These are phyloP conservation scores for Peromyscus eremicus DNA, from an alignment of 2,797 vertebrate species.

Conservation along the genomic window DNA sequence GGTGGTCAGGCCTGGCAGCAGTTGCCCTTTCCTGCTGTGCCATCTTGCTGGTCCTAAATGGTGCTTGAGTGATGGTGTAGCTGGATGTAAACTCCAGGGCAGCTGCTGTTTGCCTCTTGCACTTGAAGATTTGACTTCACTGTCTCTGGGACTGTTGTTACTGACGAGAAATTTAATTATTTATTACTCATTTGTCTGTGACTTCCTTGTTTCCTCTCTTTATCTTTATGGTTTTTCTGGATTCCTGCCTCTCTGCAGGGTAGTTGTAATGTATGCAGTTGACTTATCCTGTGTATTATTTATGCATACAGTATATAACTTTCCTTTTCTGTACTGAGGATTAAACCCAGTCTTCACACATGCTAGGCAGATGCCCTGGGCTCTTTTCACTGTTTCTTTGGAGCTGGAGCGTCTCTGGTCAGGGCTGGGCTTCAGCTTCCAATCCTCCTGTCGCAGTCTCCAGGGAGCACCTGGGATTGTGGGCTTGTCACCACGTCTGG, in stretches of 20 bases:
- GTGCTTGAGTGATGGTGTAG: background rate
- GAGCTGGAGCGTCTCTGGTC: background rate
- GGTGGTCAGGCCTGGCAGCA: background rate
- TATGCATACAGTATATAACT: background rate
- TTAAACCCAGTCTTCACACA: background rate
- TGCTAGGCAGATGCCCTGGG: background rate
- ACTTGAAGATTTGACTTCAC: background rate
- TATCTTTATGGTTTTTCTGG: constrained; percentile 15
- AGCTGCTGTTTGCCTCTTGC: background rate
- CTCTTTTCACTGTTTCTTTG: background rate
- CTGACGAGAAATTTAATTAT: background rate
- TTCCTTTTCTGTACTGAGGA: background rate
- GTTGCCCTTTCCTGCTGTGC: background rate
- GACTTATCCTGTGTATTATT: background rate
- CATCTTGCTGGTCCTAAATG: background rate
- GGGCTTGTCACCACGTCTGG: background rate
- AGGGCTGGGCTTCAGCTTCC: background rate
- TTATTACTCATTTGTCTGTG: constrained; percentile 11
- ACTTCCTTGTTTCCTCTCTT: background rate
- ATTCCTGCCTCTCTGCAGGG: background rate
- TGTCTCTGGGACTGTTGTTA: constrained; percentile 2
- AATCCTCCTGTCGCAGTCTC: rapidly evolving
- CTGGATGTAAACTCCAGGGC: background rate
- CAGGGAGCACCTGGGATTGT: background rate
- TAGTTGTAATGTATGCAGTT: background rate